phyloP scores from a whole-genome alignment of 2,113 vertebrate genomes.

The Mustelus asterias region DNA sequence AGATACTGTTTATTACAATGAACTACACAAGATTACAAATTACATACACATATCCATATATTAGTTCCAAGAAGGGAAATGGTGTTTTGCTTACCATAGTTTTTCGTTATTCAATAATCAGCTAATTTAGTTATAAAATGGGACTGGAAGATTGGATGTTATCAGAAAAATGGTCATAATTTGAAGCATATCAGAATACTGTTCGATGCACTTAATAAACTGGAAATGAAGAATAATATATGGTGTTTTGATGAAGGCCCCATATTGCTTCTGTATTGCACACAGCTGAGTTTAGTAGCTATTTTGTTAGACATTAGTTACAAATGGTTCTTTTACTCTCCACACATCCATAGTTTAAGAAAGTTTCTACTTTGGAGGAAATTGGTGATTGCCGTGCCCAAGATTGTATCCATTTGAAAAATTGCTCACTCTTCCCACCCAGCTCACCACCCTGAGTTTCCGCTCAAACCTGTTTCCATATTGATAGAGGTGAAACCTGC shows the following conservation, averaged over 20 bases:
- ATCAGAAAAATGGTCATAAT: background rate
- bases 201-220: background rate
- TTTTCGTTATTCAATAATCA: background rate
- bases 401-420: background rate
- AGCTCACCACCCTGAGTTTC: background rate
- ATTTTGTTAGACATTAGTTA: background rate
- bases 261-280: background rate
- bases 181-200: background rate
- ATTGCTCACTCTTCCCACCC: background rate
- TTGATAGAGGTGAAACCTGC: background rate
- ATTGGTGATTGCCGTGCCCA: background rate
- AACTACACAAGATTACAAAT: background rate
- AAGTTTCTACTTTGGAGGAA: background rate
- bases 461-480: background rate
- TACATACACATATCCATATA: background rate
- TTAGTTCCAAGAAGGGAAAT: background rate
- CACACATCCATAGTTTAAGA: background rate
- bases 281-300: background rate
- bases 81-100: background rate
- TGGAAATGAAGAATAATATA: background rate
- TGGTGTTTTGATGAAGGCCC: background rate
- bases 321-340: background rate
- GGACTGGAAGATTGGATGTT: background rate
- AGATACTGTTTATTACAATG: background rate
- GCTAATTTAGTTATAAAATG: background rate